Evolutionary conservation across 2,113 vertebrate species (phyloP).

Genomic region (Datnioides undecimradiatus): DNA sequence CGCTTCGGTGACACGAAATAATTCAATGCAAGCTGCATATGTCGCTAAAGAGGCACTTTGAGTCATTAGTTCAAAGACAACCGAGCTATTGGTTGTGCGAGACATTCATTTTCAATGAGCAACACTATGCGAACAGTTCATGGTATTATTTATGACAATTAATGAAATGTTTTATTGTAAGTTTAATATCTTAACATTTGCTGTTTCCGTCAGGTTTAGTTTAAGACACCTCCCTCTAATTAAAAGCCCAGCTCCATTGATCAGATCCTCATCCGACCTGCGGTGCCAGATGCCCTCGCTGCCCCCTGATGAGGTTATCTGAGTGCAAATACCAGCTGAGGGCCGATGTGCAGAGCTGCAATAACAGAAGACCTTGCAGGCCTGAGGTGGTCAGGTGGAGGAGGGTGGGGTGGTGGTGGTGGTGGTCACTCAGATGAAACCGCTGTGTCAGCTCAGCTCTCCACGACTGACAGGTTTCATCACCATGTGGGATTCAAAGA

Average conservation of each 20-base stretch:
- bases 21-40: not conserved
- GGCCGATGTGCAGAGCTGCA: slow-evolving; percentile 1
- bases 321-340: slow-evolving; percentile 8
- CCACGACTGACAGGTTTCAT: not conserved
- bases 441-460: slow-evolving; percentile 20
- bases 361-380: slow-evolving; percentile 7
- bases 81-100: too few relatives aligned
- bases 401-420: not conserved
- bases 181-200: not conserved
- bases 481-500: not conserved
- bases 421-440: not conserved
- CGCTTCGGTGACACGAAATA: not conserved
- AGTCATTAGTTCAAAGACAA: not conserved
- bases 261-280: not conserved
- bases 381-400: not conserved
- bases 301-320: slow-evolving; percentile 7
- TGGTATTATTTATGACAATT: too few relatives aligned
- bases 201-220: not conserved
- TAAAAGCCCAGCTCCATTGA: not conserved
- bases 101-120: too few relatives aligned
- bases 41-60: not conserved
- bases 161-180: too few relatives aligned
- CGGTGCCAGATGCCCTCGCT: not conserved
- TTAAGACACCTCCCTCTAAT: not conserved
- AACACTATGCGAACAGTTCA: too few relatives aligned